Conservation (phyloP, 2,797 vertebrate genomes). For the Heliangelus exortis region DNA sequence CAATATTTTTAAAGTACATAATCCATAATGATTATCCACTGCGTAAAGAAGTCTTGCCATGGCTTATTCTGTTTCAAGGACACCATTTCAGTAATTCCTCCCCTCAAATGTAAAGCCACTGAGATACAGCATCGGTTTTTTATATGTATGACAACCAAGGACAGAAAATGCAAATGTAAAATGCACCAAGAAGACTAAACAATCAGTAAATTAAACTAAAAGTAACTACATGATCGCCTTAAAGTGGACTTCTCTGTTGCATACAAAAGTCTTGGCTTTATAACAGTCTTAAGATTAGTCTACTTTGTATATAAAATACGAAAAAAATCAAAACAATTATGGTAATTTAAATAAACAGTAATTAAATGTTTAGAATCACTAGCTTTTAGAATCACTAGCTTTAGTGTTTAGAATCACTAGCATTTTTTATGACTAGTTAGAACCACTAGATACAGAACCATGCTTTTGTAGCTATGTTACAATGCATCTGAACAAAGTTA, state of each 20-base stretch:
- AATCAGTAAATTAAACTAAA: conserved; percentile 38
- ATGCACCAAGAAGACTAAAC: conserved; percentile 26
- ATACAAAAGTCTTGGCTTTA: conserved; percentile 60
- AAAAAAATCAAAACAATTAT: conserved; percentile 51
- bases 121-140: not conserved
- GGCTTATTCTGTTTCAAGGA: not conserved
- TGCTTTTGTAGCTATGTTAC: not conserved
- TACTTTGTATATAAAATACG: conserved; percentile 54
- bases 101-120: not conserved
- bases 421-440: not conserved
- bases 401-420: conserved; percentile 3
- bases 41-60: not conserved
- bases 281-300: conserved; percentile 62
- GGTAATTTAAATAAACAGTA: conserved; percentile 13
- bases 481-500: not conserved
- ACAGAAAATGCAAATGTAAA: conserved; percentile 44
- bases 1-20: not conserved
- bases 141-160: not conserved
- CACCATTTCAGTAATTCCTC: not conserved
- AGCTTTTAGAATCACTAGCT: conserved; percentile 15
- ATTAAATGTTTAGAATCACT: not conserved
- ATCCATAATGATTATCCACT: not conserved
- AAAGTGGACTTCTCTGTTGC: conserved; percentile 57
- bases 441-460: not conserved
- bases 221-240: conserved; percentile 43